These are phyloP conservation scores for Arctocebus calabarensis DNA, from an alignment of 2,797 vertebrate species.

Conservation along the genomic window DNA sequence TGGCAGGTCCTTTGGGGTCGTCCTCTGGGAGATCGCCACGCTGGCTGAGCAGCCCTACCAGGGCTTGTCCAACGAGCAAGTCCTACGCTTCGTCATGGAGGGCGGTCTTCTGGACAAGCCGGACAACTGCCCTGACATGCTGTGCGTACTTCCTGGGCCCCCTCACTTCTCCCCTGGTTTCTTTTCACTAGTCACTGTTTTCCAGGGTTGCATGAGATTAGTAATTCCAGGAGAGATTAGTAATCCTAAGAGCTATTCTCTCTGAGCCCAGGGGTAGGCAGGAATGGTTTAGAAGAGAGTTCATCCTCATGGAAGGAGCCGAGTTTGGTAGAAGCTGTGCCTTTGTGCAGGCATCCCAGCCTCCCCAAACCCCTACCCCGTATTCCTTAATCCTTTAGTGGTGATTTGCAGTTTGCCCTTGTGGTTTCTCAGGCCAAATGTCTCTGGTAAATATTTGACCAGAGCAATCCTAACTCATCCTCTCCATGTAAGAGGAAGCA, in stretches of 20 bases:
- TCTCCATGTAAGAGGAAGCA: background rate
- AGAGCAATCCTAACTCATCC: background rate
- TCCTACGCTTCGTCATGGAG: conserved; percentile 99
- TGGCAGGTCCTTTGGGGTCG: conserved; percentile 94
- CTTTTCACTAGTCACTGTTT: background rate
- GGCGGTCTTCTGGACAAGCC: conserved; percentile 98
- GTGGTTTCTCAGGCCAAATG: background rate
- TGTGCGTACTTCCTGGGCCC: conserved; percentile 88
- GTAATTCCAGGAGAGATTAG: background rate
- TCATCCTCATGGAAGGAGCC: background rate
- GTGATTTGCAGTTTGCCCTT: background rate
- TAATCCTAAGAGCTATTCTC: background rate
- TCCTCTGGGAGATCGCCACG: conserved; percentile 98
- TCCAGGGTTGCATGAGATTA: too few relatives aligned
- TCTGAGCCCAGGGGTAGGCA: rapidly evolving
- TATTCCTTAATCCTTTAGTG: background rate
- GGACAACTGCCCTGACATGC: conserved; percentile 98
- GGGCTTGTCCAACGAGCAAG: conserved; percentile 99
- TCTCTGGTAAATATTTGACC: background rate
- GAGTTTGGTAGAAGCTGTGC: background rate
- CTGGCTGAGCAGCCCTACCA: conserved; percentile 98
- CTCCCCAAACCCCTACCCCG: background rate
- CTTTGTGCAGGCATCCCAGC: background rate
- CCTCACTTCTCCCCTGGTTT: background rate
- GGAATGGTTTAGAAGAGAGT: background rate